Evolutionary conservation across 2,797 vertebrate genomes (phyloP).

Genomic region (Danio kyathit): DNA sequence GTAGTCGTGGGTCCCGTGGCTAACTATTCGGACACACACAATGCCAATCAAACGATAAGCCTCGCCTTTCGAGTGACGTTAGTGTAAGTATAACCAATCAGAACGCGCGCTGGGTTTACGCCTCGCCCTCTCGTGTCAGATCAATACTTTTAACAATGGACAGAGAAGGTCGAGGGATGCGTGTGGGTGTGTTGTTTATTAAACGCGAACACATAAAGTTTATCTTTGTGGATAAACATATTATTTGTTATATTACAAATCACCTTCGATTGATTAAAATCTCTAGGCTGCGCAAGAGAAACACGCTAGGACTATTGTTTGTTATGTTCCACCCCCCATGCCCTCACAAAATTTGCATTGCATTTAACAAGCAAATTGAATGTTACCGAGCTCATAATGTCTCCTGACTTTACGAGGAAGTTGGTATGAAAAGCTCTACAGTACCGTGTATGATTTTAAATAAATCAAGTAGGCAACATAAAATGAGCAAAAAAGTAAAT

Average conservation of each 20-base stretch:
- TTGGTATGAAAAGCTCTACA: background rate
- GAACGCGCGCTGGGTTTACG: background rate
- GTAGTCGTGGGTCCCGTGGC: conserved; percentile 76
- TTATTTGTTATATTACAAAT: background rate
- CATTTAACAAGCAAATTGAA: conserved; percentile 21
- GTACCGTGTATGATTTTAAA: no score
- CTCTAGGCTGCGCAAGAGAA: background rate
- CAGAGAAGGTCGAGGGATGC: no score
- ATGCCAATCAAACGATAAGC: conserved; percentile 73
- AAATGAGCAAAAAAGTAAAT: background rate
- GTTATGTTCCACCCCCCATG: no score
- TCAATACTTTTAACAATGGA: background rate
- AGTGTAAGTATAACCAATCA: conserved; percentile 61
- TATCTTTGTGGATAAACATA: background rate
- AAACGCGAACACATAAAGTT: background rate
- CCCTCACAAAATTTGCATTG: background rate
- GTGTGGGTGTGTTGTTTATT: background rate
- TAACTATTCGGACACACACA: conserved; percentile 70
- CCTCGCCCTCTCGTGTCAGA: conserved; percentile 42
- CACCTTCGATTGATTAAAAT: background rate
- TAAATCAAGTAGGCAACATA: background rate
- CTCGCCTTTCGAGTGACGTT: conserved; percentile 64
- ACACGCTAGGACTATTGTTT: background rate
- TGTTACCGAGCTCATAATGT: background rate
- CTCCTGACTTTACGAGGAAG: background rate